These are phyloP conservation scores for Protosalanx chinensis DNA, from an alignment of 2,797 vertebrate species.

Conservation along the genomic window DNA sequence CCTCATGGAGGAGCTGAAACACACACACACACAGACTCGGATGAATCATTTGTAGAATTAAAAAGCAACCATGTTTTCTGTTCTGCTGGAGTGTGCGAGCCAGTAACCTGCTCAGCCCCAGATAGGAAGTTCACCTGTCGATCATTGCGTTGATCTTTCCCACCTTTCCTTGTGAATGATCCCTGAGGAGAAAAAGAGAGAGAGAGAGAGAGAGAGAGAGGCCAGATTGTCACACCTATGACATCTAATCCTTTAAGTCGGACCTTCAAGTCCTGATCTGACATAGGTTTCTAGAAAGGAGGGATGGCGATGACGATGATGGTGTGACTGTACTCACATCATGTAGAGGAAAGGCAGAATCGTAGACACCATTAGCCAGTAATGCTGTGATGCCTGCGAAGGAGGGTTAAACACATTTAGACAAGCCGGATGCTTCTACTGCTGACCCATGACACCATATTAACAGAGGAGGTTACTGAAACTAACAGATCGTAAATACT, in stretches of 20 bases:
- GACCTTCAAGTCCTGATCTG: neutral
- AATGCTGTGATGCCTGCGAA: conserved; percentile 86
- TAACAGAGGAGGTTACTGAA: too few species aligned
- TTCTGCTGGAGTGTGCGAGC: too few species aligned
- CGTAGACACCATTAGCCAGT: conserved; percentile 89
- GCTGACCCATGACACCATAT: too few species aligned
- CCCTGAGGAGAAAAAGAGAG: conserved; percentile 70
- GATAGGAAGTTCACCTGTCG: conserved; percentile 79
- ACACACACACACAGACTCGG: conserved; percentile 20
- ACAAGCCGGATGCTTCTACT: too few species aligned
- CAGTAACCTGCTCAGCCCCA: neutral
- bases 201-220: conserved; percentile 4
- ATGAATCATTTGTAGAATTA: too few species aligned
- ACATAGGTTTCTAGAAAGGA: neutral
- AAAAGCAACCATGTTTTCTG: too few species aligned
- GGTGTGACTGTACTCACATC: conserved; percentile 79
- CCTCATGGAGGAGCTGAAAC: conserved; percentile 86
- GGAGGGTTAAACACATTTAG: conserved; percentile 2
- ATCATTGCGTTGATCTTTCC: conserved; percentile 82
- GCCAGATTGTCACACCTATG: neutral
- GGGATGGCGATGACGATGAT: neutral
- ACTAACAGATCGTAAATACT: too few species aligned
- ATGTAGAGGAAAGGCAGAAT: conserved; percentile 91
- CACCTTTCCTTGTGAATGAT: conserved; percentile 80
- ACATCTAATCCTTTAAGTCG: neutral